Base-by-base conservation (phyloP, 2,113 vertebrate genomes). In the Vicugna pacos region DNA sequence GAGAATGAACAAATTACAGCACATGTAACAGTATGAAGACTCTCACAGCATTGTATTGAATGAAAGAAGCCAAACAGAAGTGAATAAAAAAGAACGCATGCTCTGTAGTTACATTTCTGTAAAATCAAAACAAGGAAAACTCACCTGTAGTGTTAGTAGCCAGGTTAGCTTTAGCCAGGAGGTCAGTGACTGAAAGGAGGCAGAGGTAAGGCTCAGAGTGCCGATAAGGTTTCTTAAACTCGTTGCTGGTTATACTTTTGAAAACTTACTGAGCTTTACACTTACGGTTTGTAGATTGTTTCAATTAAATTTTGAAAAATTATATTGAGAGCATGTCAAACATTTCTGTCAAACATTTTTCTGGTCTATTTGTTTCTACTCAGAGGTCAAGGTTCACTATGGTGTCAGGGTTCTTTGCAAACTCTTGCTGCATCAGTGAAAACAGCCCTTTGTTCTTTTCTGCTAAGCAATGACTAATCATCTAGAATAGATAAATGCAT, bases 41-140 rank as follows among this genome's bases (percentile, higher is more conserved):
- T 73, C 50, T 86, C 50, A 17, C 46, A 15, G 30, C 46, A 42
- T 82, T 46, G 19, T 93, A 16, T 32, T 90, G 32, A 90, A 56
- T 82, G 48, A 72, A 92, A 73, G 50, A 89, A 79, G 17, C 62
- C 60, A 70, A 81, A 69, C 32, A 91, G 70, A 87, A 93, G 84
- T 83, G 35, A 81, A 35, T 52, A 35, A 69, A 94, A 42, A 54
- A 56, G 22, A 76, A 26, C 54, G 7, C 9, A 30, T 13, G 8
- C 22, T 75, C 3, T 58, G 32, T 50, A 46, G 82, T 54, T 50
- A 75, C 15, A 13, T 89, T 46, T 77, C 13, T 52, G 52, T 67
- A 69, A 64, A 52, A 5, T 69, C 52, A 7, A 19, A 85, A 58
- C 6, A 81, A 38, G 91, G 35, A 77, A 48, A 60, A 6, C 16